Evolutionary conservation across 1,140 invertebrate species (phyloP).

Genomic region (Nephotettix cincticeps): DNA sequence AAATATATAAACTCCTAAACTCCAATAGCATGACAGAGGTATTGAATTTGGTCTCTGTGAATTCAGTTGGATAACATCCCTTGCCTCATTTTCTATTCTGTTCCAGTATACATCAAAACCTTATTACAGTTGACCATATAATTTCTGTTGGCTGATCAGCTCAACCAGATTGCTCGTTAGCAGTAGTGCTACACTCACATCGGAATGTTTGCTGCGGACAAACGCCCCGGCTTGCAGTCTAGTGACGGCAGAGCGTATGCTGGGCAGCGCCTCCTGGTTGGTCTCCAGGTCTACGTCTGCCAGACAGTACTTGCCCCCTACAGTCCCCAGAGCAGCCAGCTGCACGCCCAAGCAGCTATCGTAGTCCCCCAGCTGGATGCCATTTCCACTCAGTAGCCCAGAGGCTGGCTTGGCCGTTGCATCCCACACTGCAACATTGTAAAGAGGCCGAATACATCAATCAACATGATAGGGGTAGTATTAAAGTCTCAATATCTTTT

Average conservation of each 20-base stretch:
- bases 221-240: conserved; percentile 60
- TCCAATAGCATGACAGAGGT: too few relatives aligned
- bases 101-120: too few relatives aligned
- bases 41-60: too few relatives aligned
- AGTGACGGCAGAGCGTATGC: conserved; percentile 58
- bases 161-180: too few relatives aligned
- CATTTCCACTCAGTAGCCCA: conserved; percentile 64
- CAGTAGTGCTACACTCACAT: too few relatives aligned
- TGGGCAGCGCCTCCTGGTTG: conserved; percentile 44
- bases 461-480: background rate
- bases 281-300: conserved; percentile 61
- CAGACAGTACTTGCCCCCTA: conserved; percentile 68
- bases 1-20: too few relatives aligned
- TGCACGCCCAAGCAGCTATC: conserved; percentile 62
- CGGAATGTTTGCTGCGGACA: conserved; percentile 58
- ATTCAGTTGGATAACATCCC: too few relatives aligned
- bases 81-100: too few relatives aligned
- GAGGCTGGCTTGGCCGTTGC: conserved; percentile 67
- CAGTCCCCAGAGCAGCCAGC: conserved; percentile 45
- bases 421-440: conserved; percentile 65
- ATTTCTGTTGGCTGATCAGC: too few relatives aligned
- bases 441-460: too few relatives aligned
- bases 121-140: too few relatives aligned
- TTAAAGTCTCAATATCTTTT: background rate
- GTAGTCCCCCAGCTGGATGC: conserved; percentile 69